Conservation (phyloP, 2,113 vertebrate species). For the Taurulus bubalis region DNA sequence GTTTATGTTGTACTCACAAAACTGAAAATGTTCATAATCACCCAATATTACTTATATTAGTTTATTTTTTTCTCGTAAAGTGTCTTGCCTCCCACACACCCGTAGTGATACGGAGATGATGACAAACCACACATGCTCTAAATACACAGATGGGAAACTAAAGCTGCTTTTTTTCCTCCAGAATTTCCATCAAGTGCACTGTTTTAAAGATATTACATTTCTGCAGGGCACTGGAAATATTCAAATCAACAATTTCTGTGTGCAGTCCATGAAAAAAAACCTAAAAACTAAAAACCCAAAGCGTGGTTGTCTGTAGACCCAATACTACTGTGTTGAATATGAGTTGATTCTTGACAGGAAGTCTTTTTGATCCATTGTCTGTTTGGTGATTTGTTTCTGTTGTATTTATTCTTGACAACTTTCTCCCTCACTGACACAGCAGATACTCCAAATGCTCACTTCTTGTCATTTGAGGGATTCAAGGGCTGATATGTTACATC, state of each 20-base stretch:
- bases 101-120: background rate
- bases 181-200: slow-evolving; percentile 5
- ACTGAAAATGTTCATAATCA: background rate
- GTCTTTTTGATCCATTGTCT: slow-evolving; percentile 10
- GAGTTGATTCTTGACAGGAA: background rate
- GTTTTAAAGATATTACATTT: slow-evolving; percentile 5
- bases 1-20: background rate
- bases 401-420: slow-evolving; percentile 23
- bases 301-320: background rate
- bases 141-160: slow-evolving; percentile 8
- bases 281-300: background rate
- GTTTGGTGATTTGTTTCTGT: slow-evolving; percentile 19
- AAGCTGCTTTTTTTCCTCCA: background rate
- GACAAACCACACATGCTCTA: background rate
- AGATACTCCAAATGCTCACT: slow-evolving; percentile 18
- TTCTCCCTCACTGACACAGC: slow-evolving; percentile 27
- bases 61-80: background rate
- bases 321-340: background rate
- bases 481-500: slow-evolving; percentile 12
- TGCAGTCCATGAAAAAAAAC: background rate
- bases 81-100: background rate
- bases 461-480: slow-evolving; percentile 5
- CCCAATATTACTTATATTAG: background rate
- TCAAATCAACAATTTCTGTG: slow-evolving; percentile 18
- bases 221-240: background rate